phyloP scores from a whole-genome alignment of 2,797 vertebrate species.

The Alosa sapidissima region DNA sequence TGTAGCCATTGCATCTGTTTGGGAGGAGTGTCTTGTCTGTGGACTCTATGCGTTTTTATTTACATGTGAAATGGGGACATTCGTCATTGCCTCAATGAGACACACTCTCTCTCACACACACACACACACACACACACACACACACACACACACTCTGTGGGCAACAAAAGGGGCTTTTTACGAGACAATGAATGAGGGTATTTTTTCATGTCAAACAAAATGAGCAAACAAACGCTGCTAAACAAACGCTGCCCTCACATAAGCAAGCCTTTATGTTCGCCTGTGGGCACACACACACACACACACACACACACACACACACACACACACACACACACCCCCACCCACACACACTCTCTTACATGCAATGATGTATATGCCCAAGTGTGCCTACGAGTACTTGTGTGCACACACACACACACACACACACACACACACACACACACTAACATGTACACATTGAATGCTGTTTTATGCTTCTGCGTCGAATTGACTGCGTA shows the following conservation, averaged over 20 bases:
- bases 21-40: no score
- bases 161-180: not conserved
- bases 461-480: no score
- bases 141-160: not conserved
- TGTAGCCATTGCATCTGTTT: no score
- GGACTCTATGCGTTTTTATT: not conserved
- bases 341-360: no score
- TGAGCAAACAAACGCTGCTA: not conserved
- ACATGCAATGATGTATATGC: no score
- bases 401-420: not conserved
- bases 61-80: not conserved
- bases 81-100: not conserved
- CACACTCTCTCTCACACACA: not conserved
- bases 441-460: not conserved
- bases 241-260: not conserved
- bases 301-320: not conserved
- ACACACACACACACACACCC: not conserved
- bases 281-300: no score
- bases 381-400: not conserved
- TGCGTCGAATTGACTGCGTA: no score
- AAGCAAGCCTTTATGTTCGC: not conserved
- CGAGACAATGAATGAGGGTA: not conserved
- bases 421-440: not conserved
- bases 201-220: slow-evolving; percentile 3
- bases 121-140: not conserved